Base-by-base conservation (phyloP, 2,797 vertebrate genomes). In the Parotocinclus haroldoi region DNA sequence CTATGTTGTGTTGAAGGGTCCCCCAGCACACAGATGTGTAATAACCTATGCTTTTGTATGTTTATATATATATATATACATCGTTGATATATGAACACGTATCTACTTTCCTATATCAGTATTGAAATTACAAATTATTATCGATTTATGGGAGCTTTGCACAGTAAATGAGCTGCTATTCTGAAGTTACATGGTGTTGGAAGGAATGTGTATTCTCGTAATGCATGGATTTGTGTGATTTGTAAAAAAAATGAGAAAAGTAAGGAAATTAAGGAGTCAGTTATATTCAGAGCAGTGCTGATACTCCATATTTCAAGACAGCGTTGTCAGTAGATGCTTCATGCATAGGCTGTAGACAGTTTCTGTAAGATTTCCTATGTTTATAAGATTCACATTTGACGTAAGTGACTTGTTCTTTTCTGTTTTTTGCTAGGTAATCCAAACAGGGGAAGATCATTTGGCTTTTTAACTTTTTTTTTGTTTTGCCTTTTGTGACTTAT, bases 401-500 rank as follows among this genome's bases (percentile, higher is more conserved):
- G 8, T 55, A 46, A 46, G 44, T 49, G 44, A 66, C 40, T 36
- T 58, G 1, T 51, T 9, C 8, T 73, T 16, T 69, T 63, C 37
- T 75, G 59, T 81, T 58, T 14, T 79, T 58, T 79, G 81, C 13
- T 85, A 92, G 90, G 87, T 83, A 82, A 81, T 81, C 58, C 61
- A 64, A 74, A 75, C 79, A 71, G 84, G 79, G 85, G 85, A 80
- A 84, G 85, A 81, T 82, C 86, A 81, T 84, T 80, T 69, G 44
- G 18, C 68, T 77, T 76, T 76, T 42, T 71, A 72, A 18, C 65
- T 72, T 78, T 75, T 60, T 67, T 73, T 14, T 82, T 72, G 83
- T 79, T 37, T 75, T 57, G 78, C 78, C 62, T 64, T 80, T 74
- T 74, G n/a, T 8, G 7, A 45, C 16, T 59, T 79, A 18, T 66